These are phyloP conservation scores for Diachasmimorpha longicaudata DNA, from an alignment of 1,140 invertebrate genomes.

Conservation along the genomic window DNA sequence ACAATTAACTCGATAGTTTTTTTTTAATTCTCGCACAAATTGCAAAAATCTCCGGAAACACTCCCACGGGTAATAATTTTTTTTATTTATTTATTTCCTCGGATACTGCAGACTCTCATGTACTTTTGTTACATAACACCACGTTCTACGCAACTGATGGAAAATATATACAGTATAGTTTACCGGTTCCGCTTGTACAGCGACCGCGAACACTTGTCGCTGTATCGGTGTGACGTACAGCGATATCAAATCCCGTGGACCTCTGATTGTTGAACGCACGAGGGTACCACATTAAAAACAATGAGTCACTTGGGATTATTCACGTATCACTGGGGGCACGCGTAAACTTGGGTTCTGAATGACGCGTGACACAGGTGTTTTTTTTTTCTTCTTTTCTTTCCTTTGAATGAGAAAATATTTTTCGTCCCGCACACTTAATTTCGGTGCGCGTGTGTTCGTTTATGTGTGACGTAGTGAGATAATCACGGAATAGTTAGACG, in stretches of 20 bases:
- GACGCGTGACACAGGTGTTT: background rate
- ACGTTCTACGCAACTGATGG: background rate
- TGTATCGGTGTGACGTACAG: background rate
- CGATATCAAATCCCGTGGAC: background rate
- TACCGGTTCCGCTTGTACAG: background rate
- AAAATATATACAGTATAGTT: background rate
- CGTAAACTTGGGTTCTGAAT: background rate
- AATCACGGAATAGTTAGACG: constrained; percentile 7
- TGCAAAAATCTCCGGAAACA: background rate
- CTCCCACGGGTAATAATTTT: background rate
- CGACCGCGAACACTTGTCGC: background rate
- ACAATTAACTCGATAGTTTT: background rate
- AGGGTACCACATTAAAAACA: background rate
- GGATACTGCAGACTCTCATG: no score
- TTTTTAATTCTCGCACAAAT: background rate
- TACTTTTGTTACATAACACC: background rate
- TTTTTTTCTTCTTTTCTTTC: no score
- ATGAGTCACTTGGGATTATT: background rate
- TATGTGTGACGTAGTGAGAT: background rate
- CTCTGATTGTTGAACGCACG: background rate
- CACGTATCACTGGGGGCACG: background rate
- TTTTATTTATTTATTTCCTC: background rate
- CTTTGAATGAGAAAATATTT: background rate
- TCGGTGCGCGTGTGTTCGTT: background rate
- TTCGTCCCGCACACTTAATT: background rate